A percentile compares a stretch with the other conserved stretches of the same genome.
Evolutionary conservation across 2,888 invertebrate genomes (phyloP).

Genomic region (Athrips mouffetella): DNA sequence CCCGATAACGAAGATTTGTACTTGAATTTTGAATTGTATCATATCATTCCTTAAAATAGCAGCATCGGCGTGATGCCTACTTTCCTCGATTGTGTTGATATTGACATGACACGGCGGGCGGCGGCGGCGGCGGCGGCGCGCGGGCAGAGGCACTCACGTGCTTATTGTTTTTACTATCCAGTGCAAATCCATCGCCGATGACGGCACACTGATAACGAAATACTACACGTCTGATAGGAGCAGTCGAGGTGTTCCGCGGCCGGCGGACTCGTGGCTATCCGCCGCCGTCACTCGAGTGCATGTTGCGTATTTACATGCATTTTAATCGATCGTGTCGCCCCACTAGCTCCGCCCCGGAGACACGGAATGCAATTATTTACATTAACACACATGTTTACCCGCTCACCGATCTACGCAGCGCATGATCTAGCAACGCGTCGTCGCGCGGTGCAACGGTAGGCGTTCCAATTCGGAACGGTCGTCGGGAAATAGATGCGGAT

Average conservation of each 20-base stretch:
- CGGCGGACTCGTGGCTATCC: slow-evolving; percentile 10
- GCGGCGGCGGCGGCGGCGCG: too few relatives aligned
- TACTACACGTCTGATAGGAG: slow-evolving; percentile 39
- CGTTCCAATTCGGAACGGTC: slow-evolving; percentile 29
- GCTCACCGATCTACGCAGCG: slow-evolving; percentile 24
- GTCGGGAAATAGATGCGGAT: slow-evolving; percentile 31
- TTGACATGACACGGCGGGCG: slow-evolving; percentile 43
- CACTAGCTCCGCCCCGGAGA: slow-evolving; percentile 36
- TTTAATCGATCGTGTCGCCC: slow-evolving; percentile 41
- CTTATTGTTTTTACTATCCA: slow-evolving; percentile 71
- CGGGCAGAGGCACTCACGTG: slow-evolving; percentile 70
- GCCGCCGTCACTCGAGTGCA: slow-evolving; percentile 18
- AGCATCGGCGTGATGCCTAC: slow-evolving; percentile 46
- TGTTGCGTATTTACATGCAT: slow-evolving; percentile 33
- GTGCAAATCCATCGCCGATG: slow-evolving; percentile 40
- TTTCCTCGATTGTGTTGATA: slow-evolving; percentile 44
- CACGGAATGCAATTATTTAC: slow-evolving; percentile 59
- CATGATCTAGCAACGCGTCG: slow-evolving; percentile 9
- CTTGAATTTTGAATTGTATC: slow-evolving; percentile 48
- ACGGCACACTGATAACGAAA: slow-evolving; percentile 53
- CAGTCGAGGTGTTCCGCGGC: slow-evolving; percentile 19
- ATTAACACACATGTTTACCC: slow-evolving; percentile 51
- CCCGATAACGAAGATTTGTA: slow-evolving; percentile 58
- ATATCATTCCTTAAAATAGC: slow-evolving; percentile 64
- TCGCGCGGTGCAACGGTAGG: slow-evolving; percentile 11